Conservation (phyloP, 2,113 vertebrate species). For the Galbula dea region DNA sequence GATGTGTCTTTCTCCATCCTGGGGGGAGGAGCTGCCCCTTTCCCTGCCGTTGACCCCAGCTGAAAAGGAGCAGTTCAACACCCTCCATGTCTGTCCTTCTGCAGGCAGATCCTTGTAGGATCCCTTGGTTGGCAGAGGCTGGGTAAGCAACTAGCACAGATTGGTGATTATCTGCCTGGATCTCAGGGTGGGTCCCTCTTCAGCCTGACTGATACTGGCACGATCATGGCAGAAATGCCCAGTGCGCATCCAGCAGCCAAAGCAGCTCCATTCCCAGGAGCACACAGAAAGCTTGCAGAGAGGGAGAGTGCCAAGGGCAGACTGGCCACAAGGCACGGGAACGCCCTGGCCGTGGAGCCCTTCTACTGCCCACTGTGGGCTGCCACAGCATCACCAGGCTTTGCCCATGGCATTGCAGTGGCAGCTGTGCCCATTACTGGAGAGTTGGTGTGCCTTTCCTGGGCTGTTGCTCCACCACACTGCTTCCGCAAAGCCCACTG, state of each 20-base stretch:
- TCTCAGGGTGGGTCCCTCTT: neutral
- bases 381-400: neutral
- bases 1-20: neutral
- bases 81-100: neutral
- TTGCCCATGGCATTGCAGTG: accelerated
- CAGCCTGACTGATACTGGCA: neutral
- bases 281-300: neutral
- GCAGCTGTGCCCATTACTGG: accelerated
- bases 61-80: neutral
- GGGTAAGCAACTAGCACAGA: neutral
- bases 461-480: neutral
- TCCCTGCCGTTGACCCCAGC: neutral
- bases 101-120: neutral
- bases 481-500: neutral
- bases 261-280: neutral
- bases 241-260: neutral
- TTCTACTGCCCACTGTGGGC: accelerated
- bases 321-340: neutral
- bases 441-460: neutral
- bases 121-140: neutral
- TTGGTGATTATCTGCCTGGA: neutral
- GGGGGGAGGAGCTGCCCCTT: neutral
- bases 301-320: neutral
- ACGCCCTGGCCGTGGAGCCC: neutral
- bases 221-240: neutral